Conservation (phyloP, 2,888 invertebrate species). For the Drosophila barbarae region DNA sequence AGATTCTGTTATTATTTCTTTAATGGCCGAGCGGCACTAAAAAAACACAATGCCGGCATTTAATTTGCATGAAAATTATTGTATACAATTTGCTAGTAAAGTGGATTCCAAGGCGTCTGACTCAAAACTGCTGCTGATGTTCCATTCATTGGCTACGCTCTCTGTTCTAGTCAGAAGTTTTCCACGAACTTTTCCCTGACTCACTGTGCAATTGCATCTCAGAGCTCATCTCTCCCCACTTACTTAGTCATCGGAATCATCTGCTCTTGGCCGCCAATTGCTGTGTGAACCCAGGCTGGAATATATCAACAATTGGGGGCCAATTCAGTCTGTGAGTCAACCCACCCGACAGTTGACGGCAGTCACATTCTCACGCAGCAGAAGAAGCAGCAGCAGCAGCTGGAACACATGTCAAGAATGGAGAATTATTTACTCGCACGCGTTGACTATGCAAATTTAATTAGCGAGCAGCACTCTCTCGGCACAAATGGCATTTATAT, state of each 20-base stretch:
- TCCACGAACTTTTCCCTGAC: conserved; percentile 49
- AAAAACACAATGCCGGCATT: conserved; percentile 36
- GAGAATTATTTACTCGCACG: conserved; percentile 48
- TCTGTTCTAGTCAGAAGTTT: conserved; percentile 25
- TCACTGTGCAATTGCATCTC: conserved; percentile 42
- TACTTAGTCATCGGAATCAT: conserved; percentile 54
- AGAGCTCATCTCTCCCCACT: conserved; percentile 9
- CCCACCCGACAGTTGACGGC: conserved; percentile 25
- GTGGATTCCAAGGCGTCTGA: conserved; percentile 49
- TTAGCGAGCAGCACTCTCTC: conserved; percentile 36
- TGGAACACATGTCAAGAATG: conserved; percentile 25
- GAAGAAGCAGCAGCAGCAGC: conserved; percentile 18
- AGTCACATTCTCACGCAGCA: conserved; percentile 58
- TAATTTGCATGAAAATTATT: conserved; percentile 39
- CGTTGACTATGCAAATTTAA: conserved; percentile 57
- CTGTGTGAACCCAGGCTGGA: conserved; percentile 60
- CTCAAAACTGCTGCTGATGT: conserved; percentile 36
- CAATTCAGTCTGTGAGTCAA: conserved; percentile 55
- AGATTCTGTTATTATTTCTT: conserved; percentile 42
- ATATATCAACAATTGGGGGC: conserved; percentile 47
- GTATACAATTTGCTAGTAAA: conserved; percentile 24
- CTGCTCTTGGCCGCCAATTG: conserved; percentile 53
- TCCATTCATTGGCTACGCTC: conserved; percentile 27
- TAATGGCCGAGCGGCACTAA: conserved; percentile 20
- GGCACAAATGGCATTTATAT: conserved; percentile 25